A percentile compares a stretch with the other conserved stretches of the same genome.
Evolutionary conservation across 2,113 vertebrate species (phyloP).

Genomic region (Rhodinocichla rosea): DNA sequence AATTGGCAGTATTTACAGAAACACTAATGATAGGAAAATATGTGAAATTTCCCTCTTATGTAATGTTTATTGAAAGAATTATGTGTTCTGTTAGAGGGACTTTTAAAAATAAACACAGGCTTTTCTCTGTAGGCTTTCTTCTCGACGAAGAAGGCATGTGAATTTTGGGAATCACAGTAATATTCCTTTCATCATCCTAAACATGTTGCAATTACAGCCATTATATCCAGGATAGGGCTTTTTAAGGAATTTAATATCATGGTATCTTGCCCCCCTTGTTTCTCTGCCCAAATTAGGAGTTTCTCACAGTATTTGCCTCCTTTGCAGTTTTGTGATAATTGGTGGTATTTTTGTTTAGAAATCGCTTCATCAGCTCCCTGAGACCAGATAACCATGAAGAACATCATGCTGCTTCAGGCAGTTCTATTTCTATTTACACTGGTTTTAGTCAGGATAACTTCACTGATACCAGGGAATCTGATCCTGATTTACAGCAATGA

Average conservation of each 20-base stretch:
- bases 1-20: constrained; percentile 11
- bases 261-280: neutral
- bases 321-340: neutral
- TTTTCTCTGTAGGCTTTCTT: neutral
- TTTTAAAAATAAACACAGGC: neutral
- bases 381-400: neutral
- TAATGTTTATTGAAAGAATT: constrained; percentile 28
- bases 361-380: neutral
- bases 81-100: neutral
- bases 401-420: neutral
- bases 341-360: neutral
- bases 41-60: neutral
- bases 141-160: neutral
- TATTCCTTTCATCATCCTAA: neutral
- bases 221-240: neutral
- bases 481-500: neutral
- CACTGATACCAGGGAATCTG: neutral
- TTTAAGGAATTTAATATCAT: neutral
- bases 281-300: neutral
- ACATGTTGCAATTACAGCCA: neutral
- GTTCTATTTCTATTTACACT: neutral
- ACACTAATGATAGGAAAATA: neutral
- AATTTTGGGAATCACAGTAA: neutral
- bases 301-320: neutral
- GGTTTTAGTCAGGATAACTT: neutral